Evolutionary conservation across 2,797 vertebrate species (phyloP), one percentile per base, ranked within the genome.

Genomic region (Octomys mimax): DNA sequence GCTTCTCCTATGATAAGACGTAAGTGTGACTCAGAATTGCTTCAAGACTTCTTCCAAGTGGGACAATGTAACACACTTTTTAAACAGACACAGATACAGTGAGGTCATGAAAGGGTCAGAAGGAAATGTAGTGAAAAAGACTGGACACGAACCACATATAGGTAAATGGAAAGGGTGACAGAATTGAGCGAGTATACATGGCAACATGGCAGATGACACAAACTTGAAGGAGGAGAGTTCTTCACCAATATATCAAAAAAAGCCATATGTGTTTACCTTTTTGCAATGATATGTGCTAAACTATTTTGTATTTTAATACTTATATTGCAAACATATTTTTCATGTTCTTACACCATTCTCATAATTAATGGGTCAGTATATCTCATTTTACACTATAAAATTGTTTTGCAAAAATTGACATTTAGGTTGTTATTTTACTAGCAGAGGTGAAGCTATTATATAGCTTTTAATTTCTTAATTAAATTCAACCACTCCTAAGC

Each of bases 381-480:
- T 78, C 28, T 82, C 18, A 31, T 66, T 54, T 1, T 89, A 62
- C 13, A 28, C 91, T 42, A 64, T 84, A 79, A 89, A 79, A 36
- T 31, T 2, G 61, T 88, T 88, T 52, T 77, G 10, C 61, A 49
- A 82, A 82, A 61, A 33, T 42, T 33, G 19, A 24, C 24, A 57
- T 73, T 59, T 75, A 33, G 3, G 0, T 85, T 68, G 12, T n/a
- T 80, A 93, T 90, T 78, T 87, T 78, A 39, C 33, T 59, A 6
- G 26, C 39, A 83, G 6, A 31, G 49, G 28, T 84, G 46, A 85
- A 54, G 22, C 19, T 57, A 42, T 85, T 89, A 64, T 61, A 28
- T 54, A 89, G 3, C 52, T 95, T 78, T 80, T 24, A 64, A 73
- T 71, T 52, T 95, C 42, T 92, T 85, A 78, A 79, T 71, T 83